Evolutionary conservation across 2,797 vertebrate genomes (phyloP).

Genomic region (Geotrypetes seraphini): DNA sequence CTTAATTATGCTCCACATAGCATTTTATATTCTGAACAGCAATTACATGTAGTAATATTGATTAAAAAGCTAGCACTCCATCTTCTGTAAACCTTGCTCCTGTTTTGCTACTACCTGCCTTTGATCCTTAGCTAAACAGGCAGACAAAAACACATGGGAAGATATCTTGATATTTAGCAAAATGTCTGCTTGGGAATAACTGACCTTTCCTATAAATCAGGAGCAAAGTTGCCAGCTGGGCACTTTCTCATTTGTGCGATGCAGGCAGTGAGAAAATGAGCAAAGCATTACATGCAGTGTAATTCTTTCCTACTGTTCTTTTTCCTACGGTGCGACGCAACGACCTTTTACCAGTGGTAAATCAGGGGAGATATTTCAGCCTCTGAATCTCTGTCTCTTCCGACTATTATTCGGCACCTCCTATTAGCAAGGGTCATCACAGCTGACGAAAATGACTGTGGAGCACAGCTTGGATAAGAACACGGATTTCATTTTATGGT

Average conservation of each 20-base stretch:
- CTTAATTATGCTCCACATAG: slow-evolving; percentile 8
- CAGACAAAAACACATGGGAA: slow-evolving; percentile 16
- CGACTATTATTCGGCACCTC: neutral
- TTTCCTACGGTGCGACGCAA: neutral
- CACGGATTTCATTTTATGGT: neutral
- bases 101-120: slow-evolving; percentile 10
- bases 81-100: slow-evolving; percentile 13
- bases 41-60: slow-evolving; percentile 1
- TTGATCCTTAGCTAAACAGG: slow-evolving; percentile 6
- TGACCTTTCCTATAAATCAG: slow-evolving; percentile 49
- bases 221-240: slow-evolving; percentile 29
- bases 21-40: slow-evolving; percentile 6
- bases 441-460: slow-evolving; percentile 8
- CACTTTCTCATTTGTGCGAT: slow-evolving; percentile 24
- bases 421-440: slow-evolving; percentile 2
- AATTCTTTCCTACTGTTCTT: neutral
- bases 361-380: neutral
- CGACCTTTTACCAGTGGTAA: slow-evolving; percentile 11
- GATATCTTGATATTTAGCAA: slow-evolving; percentile 42
- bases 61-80: slow-evolving; percentile 6
- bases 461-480: neutral
- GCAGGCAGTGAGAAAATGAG: slow-evolving; percentile 28
- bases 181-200: slow-evolving; percentile 40
- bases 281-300: slow-evolving; percentile 9
- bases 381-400: neutral